Conservation (phyloP, 2,888 invertebrate species). For the Iphiclides podalirius region DNA sequence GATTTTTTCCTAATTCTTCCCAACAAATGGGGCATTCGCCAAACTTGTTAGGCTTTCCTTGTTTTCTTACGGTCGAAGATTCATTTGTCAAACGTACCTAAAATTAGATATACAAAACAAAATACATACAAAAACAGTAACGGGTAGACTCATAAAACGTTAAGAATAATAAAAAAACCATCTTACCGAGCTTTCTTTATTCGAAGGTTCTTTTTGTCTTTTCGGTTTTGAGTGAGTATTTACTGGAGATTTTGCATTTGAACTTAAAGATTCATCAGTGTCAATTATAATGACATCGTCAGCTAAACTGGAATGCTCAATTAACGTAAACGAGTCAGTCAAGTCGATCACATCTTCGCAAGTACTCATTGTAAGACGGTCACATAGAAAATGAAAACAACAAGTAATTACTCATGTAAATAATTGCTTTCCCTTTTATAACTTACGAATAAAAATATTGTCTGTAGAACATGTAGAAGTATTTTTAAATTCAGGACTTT, state of each 20-base stretch:
- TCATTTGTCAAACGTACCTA: neutral
- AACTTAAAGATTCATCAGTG: slow-evolving; percentile 39
- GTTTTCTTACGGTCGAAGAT: neutral
- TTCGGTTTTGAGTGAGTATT: neutral
- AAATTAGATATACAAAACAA: slow-evolving; percentile 3
- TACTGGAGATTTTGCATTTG: slow-evolving; percentile 1
- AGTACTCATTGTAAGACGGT: slow-evolving; percentile 11
- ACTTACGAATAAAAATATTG: too few species aligned
- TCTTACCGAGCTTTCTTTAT: neutral
- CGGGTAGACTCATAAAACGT: too few species aligned
- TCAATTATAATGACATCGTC: slow-evolving; percentile 43
- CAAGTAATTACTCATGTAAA: too few species aligned
- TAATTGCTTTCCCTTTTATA: too few species aligned
- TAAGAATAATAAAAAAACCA: too few species aligned
- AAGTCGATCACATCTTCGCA: slow-evolving; percentile 38
- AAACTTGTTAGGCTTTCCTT: slow-evolving; percentile 26
- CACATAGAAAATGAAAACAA: neutral
- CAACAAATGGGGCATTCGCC: slow-evolving; percentile 59
- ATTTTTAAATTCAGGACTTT: too few species aligned
- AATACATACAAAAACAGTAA: too few species aligned
- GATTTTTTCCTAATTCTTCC: slow-evolving; percentile 48
- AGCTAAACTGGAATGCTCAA: slow-evolving; percentile 31
- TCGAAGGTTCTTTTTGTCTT: slow-evolving; percentile 2
- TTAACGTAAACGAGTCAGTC: slow-evolving; percentile 39
- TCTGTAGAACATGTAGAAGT: too few species aligned